phyloP scores from a whole-genome alignment of 2,888 invertebrate species.

The Eristalis tenax region DNA sequence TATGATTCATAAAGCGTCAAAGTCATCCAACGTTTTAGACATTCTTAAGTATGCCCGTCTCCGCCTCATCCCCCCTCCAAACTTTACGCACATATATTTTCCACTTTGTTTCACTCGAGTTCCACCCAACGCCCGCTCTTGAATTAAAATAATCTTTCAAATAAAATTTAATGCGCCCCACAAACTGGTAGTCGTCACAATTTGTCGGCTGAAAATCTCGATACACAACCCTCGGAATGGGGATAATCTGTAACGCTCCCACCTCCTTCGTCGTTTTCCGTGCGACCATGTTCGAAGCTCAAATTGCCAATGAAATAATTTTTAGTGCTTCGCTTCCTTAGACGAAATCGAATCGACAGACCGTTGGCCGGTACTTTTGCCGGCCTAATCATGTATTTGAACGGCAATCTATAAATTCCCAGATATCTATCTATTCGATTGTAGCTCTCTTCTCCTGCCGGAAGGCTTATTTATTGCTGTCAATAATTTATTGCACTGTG shows the following conservation, averaged over 20 bases:
- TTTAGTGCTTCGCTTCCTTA: slow-evolving; percentile 23
- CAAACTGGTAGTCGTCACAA: slow-evolving; percentile 26
- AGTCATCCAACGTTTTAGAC: slow-evolving; percentile 48
- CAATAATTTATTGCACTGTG: slow-evolving; percentile 44
- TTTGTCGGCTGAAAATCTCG: neutral
- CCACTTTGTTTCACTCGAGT: neutral
- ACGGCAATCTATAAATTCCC: slow-evolving; percentile 40
- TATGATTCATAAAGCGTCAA: slow-evolving; percentile 61
- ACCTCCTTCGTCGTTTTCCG: neutral
- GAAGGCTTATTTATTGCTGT: slow-evolving; percentile 45
- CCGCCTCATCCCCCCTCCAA: neutral
- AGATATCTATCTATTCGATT: slow-evolving; percentile 14
- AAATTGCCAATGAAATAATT: slow-evolving; percentile 60
- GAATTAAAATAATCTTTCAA: slow-evolving; percentile 51
- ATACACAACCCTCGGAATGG: neutral
- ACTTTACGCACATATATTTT: neutral
- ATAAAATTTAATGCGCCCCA: slow-evolving; percentile 55
- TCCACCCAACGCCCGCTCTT: neutral
- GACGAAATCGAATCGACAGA: slow-evolving; percentile 25
- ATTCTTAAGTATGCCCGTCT: slow-evolving; percentile 29
- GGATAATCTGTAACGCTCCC: neutral
- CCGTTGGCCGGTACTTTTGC: slow-evolving; percentile 2
- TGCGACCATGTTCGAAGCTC: neutral
- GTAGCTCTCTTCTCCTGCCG: neutral
- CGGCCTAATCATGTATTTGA: slow-evolving; percentile 28